Evolutionary conservation across 1,140 invertebrate species (phyloP), one percentile per base, ranked within the genome.

Genomic region (Philopotamus ludificatus): DNA sequence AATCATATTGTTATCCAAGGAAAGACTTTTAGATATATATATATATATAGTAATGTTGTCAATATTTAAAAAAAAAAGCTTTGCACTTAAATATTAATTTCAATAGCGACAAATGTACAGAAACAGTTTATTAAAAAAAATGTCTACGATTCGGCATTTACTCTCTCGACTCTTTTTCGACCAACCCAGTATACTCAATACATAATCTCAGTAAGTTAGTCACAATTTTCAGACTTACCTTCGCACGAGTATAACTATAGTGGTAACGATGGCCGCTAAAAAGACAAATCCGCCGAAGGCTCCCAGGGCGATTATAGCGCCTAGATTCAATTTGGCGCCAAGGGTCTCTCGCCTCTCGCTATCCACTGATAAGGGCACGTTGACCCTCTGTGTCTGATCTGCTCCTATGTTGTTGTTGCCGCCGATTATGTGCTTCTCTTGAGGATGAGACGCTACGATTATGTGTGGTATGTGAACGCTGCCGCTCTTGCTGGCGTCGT

Each of bases 271-370:
- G 12, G 92, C 92, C 21, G 93, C 90, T 16, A 96, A 82, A 72
- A 96, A 92, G 0, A 95, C 91, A 70, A 97, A 91, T 3, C 89
- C 92, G 54, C 92, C 93, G 74, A 95, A 95, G 0, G 94, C 91
- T 12, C 90, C 92, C 9, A 95, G 79, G 1, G 92, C 92, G 55
- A 96, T 93, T 50, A 96, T 92, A 0, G 92, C 91, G 21, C 91
- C 91, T 49, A 93, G 79, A 76, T 93, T 93, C 1, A 93, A 80
- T 72, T 88, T 87, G 1, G 89, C 88, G 23, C 88, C 90, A 62
- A 87, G 82, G 1, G 85, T 80, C 65, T 87, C 85, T 23, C 85
- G 81, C 20, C 84, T 79, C 23, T 86, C 84, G 39, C 81, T 85
- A 63, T 90, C 88, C 0, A 89, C 84, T 1, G 85, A 82, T 57